Percentiles rank a stretch among this genome's conserved stretches.
Evolutionary conservation across 1,140 invertebrate species (phyloP).

Genomic region (Zaprionus kolodkinae): DNA sequence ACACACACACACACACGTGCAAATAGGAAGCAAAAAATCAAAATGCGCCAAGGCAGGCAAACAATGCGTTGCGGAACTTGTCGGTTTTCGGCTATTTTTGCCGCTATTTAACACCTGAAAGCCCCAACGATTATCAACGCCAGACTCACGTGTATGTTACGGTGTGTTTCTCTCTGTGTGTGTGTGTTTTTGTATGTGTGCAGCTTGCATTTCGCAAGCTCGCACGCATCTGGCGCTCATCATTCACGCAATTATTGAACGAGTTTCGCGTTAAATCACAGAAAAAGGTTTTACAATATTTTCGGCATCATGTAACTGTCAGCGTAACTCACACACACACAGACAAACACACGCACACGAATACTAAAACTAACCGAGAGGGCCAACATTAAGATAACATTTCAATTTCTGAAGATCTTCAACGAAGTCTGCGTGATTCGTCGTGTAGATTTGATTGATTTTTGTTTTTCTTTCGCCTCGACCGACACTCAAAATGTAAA

Average conservation of each 20-base stretch:
- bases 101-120: constrained; percentile 73
- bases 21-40: constrained; percentile 77
- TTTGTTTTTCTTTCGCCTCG: constrained; percentile 35
- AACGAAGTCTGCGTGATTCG: neutral
- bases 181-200: constrained; percentile 9
- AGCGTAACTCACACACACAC: constrained; percentile 53
- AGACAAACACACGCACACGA: constrained; percentile 12
- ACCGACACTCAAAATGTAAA: constrained; percentile 70
- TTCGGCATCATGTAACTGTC: constrained; percentile 74
- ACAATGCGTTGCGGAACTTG: constrained; percentile 71
- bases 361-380: constrained; percentile 28
- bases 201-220: constrained; percentile 71
- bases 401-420: constrained; percentile 60
- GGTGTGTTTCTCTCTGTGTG: no score
- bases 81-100: constrained; percentile 15
- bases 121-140: constrained; percentile 35
- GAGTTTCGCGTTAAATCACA: constrained; percentile 76
- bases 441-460: constrained; percentile 68
- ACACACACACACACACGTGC: constrained; percentile 39
- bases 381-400: constrained; percentile 56
- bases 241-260: constrained; percentile 72
- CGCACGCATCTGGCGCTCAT: constrained; percentile 47
- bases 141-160: neutral
- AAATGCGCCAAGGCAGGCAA: constrained; percentile 46
- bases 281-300: constrained; percentile 59